Percentiles rank a stretch among this genome's conserved stretches.
Evolutionary conservation across 2,797 vertebrate genomes (phyloP).

Genomic region (Forpus xanthops): DNA sequence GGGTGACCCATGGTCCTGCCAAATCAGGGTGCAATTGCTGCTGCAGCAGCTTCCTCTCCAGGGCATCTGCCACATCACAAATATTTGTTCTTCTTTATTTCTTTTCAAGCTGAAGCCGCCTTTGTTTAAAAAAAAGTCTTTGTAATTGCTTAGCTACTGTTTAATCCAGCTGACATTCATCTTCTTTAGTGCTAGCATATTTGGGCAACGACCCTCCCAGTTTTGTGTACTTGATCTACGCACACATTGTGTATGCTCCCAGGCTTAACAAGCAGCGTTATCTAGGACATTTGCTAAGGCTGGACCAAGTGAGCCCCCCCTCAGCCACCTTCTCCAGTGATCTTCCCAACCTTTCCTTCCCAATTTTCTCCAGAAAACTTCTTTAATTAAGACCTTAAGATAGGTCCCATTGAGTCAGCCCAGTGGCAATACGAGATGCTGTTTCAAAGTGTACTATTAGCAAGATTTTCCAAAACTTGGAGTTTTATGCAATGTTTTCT

Average conservation of each 20-base stretch:
- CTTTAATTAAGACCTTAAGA: background rate
- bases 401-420: background rate
- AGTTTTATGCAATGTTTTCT: background rate
- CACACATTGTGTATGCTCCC: background rate
- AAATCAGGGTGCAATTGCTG: fast-evolving
- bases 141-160: background rate
- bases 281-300: background rate
- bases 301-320: background rate
- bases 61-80: background rate
- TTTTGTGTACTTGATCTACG: background rate
- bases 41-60: background rate
- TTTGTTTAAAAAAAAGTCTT: background rate
- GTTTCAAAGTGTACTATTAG: background rate
- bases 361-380: background rate
- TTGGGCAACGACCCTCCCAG: background rate
- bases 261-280: background rate
- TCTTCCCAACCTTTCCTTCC: background rate
- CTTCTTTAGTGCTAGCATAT: background rate
- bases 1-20: background rate
- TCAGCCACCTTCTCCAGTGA: background rate
- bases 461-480: background rate
- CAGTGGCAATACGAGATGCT: background rate
- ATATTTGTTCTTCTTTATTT: background rate
- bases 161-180: background rate
- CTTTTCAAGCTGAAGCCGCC: background rate